A percentile compares a stretch with the other conserved stretches of the same genome.
phyloP scores from a whole-genome alignment of 35 echinoderm and acorn worm species.

The Apostichopus californicus region DNA sequence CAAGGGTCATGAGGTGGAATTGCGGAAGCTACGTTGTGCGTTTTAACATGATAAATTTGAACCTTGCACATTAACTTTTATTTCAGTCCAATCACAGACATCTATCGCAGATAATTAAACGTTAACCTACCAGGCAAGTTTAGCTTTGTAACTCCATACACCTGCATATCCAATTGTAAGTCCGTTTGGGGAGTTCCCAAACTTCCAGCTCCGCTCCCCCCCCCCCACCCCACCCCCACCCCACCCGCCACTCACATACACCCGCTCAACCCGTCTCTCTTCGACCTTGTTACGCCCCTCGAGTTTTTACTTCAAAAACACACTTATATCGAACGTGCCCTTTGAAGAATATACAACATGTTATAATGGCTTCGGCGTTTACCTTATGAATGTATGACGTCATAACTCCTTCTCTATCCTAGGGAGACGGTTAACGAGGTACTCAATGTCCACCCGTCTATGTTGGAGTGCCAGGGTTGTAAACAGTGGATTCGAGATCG shows the following conservation, averaged over 20 bases:
- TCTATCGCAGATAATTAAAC: too few species aligned
- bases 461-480: conserved; percentile 78
- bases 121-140: too few species aligned
- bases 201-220: background rate
- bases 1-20: too few species aligned
- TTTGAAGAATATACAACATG: background rate
- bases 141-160: too few species aligned
- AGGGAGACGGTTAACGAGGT: conserved; percentile 97
- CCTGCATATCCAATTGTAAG: too few species aligned
- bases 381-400: background rate
- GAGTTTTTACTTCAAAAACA: background rate
- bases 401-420: background rate
- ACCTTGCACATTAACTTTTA: too few species aligned
- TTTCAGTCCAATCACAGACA: too few species aligned
- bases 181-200: too few species aligned
- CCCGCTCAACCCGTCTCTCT: background rate
- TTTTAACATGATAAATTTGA: too few species aligned
- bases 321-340: background rate
- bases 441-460: conserved; percentile 78
- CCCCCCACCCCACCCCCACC: background rate
- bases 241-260: background rate
- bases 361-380: background rate
- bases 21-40: too few species aligned
- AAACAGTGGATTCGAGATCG: conserved; percentile 82
- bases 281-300: background rate